Evolutionary conservation across 2,888 invertebrate genomes (phyloP).

Genomic region (Anoplius nigerrimus): DNA sequence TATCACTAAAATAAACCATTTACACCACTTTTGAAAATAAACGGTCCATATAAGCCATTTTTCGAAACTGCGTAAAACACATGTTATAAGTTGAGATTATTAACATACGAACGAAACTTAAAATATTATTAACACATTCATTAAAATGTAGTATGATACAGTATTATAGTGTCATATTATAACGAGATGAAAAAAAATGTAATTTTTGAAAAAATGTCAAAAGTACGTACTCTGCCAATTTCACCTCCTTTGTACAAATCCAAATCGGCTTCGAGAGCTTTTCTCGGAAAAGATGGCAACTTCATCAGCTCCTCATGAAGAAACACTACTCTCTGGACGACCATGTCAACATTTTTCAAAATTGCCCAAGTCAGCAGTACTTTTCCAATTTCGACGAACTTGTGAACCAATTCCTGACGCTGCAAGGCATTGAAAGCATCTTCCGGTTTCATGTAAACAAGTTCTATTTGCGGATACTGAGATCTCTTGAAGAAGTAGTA

Average conservation of each 20-base stretch:
- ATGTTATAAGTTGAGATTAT: too few relatives aligned
- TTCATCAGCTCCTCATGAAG: conserved; percentile 99
- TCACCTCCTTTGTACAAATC: conserved; percentile 93
- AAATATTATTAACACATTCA: too few relatives aligned
- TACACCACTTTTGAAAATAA: too few relatives aligned
- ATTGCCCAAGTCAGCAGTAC: conserved; percentile 94
- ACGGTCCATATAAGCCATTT: too few relatives aligned
- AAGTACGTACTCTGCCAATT: conserved; percentile 84
- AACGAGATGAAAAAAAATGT: too few relatives aligned
- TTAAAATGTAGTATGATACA: too few relatives aligned
- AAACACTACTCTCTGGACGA: conserved; percentile 98
- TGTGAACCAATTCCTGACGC: conserved; percentile 91
- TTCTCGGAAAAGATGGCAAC: conserved; percentile 97
- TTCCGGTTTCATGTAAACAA: conserved; percentile 94
- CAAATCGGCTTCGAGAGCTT: conserved; percentile 97
- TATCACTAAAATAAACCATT: too few relatives aligned
- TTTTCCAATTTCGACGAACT: conserved; percentile 98
- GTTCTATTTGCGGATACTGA: conserved; percentile 96
- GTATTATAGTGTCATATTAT: too few relatives aligned
- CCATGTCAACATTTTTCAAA: conserved; percentile 94
- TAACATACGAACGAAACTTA: too few relatives aligned
- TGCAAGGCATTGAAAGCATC: conserved; percentile 94
- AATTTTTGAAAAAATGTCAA: background rate
- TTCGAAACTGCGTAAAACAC: too few relatives aligned
- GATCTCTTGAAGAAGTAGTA: conserved; percentile 90